phyloP scores from a whole-genome alignment of 2,888 invertebrate species.

The Lagria hirta region DNA sequence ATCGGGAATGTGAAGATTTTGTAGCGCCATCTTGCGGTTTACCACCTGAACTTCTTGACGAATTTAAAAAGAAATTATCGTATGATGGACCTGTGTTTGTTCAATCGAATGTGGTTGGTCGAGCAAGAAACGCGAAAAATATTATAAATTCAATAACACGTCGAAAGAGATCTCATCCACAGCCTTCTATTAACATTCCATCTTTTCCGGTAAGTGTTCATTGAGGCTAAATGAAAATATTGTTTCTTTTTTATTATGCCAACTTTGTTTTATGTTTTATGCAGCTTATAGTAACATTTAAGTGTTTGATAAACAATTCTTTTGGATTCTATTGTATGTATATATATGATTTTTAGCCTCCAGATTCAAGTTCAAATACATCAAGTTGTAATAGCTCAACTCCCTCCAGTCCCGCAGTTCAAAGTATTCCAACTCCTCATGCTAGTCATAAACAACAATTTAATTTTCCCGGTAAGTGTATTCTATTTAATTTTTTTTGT shows the following conservation, averaged over 20 bases:
- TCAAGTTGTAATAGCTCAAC: slow-evolving; percentile 97
- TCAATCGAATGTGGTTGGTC: slow-evolving; percentile 57
- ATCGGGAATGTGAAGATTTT: slow-evolving; percentile 85
- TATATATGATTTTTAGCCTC: slow-evolving; percentile 62
- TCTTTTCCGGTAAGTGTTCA: slow-evolving; percentile 59
- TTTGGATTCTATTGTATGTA: slow-evolving; percentile 1
- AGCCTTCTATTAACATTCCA: slow-evolving; percentile 59
- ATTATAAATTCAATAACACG: slow-evolving; percentile 52
- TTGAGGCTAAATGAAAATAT: slow-evolving; percentile 1
- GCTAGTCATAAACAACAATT: slow-evolving; percentile 60
- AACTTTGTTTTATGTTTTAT: slow-evolving; percentile 1
- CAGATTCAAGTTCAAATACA: slow-evolving; percentile 89
- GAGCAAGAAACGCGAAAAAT: slow-evolving; percentile 51
- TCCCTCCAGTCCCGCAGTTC: slow-evolving; percentile 87
- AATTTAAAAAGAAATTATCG: slow-evolving; percentile 74
- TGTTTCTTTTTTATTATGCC: too few species aligned
- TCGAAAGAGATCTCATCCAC: slow-evolving; percentile 60
- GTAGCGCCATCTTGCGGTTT: slow-evolving; percentile 92
- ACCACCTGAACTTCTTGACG: slow-evolving; percentile 80
- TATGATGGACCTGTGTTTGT: slow-evolving; percentile 56
- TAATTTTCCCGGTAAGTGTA: slow-evolving; percentile 71
- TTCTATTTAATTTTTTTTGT: slow-evolving; percentile 5
- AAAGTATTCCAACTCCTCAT: slow-evolving; percentile 54
- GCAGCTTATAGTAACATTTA: not conserved
- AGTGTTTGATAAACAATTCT: not conserved